Evolutionary conservation across 1,140 invertebrate genomes (phyloP), one percentile per base, ranked within the genome.

Genomic region (Thaumatotibia leucotreta): DNA sequence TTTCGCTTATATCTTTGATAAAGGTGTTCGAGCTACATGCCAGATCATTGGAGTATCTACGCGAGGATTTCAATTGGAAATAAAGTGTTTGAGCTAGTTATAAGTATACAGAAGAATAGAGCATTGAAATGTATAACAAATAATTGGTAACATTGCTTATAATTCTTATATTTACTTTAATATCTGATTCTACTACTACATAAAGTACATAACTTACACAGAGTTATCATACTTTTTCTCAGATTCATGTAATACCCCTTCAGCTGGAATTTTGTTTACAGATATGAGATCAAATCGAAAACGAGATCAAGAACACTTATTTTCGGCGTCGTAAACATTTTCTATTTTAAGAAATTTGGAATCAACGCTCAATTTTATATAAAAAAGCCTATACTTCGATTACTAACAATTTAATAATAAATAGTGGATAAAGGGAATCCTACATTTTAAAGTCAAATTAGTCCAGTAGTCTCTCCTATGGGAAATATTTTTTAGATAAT

Each of bases 261-360:
- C n/a, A 27, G 9, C 3, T 20, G 52, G 4, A 58, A 31, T 17
- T 27, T 17, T 27, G 52, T 58, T 27, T 27, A 58, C 52, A 58
- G 27, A 29, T 58, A 14, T 31, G 52, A 27, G 52, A 27, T 27
- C 52, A 58, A 58, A 58, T 31, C n/a, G 24, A 58, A 58, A 58
- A 58, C 14, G 52, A 58, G 52, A 58, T 58, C 52, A 58, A 58
- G 52, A 27, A 58, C 52, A 58, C 27, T 58, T 58, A 58, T 58
- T 58, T 58, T 58, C 5, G 52, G 52, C 22, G 27, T n/a, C 23
- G 52, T 31, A 58, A 58, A 58, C 27, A 58, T 6, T 24, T 29
- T 31, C 2, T 31, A 58, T 58, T 31, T 27, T n/a, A 58, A 29
- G 23, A 24, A 27, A 29, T 58, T 31, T 14, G 9, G 52, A 31